A percentile compares a stretch with the other conserved stretches of the same genome.
phyloP scores from a whole-genome alignment of 2,888 invertebrate species.

The Amblyjoppa proteus region DNA sequence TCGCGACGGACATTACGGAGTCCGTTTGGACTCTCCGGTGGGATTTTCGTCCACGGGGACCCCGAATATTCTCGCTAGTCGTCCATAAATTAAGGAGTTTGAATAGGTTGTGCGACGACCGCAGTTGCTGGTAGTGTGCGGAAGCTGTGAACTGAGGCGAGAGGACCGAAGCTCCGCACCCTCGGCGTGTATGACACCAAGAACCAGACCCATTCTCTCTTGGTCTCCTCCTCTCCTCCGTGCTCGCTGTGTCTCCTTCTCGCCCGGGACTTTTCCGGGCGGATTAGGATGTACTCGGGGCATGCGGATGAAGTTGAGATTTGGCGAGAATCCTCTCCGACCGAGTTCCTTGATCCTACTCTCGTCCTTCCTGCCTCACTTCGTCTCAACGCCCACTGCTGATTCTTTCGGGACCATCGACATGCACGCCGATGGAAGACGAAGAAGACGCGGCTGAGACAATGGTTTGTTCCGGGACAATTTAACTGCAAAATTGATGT shows the following conservation, averaged over 20 bases:
- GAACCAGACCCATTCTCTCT: constrained; percentile 40
- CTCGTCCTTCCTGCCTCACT: not conserved
- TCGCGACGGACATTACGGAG: constrained; percentile 40
- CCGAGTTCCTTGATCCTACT: constrained; percentile 34
- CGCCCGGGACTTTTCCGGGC: constrained; percentile 6
- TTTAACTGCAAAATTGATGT: too few species aligned
- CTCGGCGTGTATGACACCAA: constrained; percentile 31
- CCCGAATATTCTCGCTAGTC: constrained; percentile 45
- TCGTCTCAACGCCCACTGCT: not conserved
- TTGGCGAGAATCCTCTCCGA: constrained; percentile 30
- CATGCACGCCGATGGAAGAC: not conserved
- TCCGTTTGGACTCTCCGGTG: constrained; percentile 43
- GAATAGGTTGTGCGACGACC: constrained; percentile 44
- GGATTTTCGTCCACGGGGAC: constrained; percentile 38
- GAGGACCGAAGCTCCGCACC: constrained; percentile 29
- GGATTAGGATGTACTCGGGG: constrained; percentile 44
- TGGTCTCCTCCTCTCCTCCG: not conserved
- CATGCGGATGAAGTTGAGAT: constrained; percentile 34
- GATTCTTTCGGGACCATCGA: not conserved
- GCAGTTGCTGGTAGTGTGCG: constrained; percentile 19
- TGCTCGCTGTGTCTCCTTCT: constrained; percentile 5
- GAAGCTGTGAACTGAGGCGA: constrained; percentile 28
- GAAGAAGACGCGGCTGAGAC: not conserved
- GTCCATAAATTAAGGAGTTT: constrained; percentile 51
- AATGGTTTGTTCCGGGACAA: too few species aligned